phyloP scores from a whole-genome alignment of 2,113 vertebrate genomes.

The Forbesichthys papilliferus region DNA sequence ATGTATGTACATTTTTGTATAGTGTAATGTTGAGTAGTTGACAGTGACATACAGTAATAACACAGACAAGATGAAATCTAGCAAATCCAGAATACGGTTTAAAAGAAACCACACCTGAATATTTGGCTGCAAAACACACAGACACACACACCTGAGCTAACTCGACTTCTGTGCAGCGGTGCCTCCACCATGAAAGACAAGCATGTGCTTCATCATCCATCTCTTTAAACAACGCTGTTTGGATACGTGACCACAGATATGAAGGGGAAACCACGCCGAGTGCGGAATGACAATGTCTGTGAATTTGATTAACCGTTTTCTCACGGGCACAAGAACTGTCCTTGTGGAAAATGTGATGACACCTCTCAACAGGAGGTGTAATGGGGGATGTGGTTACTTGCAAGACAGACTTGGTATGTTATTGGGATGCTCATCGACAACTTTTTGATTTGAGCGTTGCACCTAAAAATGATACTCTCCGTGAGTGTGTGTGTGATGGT shows the following conservation, averaged over 20 bases:
- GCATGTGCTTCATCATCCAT: conserved; percentile 22
- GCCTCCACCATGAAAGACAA: conserved; percentile 18
- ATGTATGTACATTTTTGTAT: neutral
- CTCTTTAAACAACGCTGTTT: conserved; percentile 46
- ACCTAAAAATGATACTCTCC: neutral
- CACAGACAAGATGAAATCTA: neutral
- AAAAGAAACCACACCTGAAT: neutral
- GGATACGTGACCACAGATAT: conserved; percentile 63
- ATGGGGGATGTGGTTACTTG: conserved; percentile 26
- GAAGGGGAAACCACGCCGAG: conserved; percentile 41
- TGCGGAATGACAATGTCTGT: conserved; percentile 67
- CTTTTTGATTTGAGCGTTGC: conserved; percentile 3
- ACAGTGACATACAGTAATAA: neutral
- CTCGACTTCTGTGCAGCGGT: conserved; percentile 21
- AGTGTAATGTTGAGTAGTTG: neutral
- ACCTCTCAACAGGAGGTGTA: conserved; percentile 52
- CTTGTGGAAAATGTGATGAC: conserved; percentile 74
- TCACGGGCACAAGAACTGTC: conserved; percentile 53
- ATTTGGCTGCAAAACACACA: neutral
- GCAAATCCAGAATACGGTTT: neutral
- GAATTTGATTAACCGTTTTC: conserved; percentile 73
- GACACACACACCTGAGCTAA: neutral
- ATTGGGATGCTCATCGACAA: conserved; percentile 21
- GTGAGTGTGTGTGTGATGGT: conserved; percentile 3
- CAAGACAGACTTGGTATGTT: conserved; percentile 14